Conservation (phyloP, 1,140 invertebrate species). For the Andrena cerasifolii region DNA sequence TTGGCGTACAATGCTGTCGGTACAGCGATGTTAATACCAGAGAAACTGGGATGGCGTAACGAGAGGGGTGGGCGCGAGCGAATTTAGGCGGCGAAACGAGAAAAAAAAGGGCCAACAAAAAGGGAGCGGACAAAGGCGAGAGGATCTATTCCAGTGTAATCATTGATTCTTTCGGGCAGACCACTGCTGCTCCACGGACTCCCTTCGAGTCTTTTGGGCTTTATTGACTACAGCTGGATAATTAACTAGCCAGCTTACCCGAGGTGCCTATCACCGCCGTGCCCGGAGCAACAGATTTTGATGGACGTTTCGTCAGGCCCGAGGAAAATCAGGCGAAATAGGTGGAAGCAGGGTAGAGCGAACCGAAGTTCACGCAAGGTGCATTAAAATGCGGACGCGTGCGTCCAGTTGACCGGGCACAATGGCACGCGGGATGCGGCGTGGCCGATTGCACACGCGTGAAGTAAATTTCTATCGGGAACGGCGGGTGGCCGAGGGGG, state of each 20-base stretch:
- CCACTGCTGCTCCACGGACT: no score
- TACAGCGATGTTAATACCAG: not conserved
- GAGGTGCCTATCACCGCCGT: no score
- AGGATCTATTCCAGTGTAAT: not conserved
- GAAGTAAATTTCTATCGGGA: conserved; percentile 45
- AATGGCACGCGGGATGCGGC: conserved; percentile 28
- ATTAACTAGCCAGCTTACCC: no score
- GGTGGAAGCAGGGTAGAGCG: no score
- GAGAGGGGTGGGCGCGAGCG: not conserved
- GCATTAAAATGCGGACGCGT: conserved; percentile 67
- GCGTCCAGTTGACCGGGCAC: conserved; percentile 56
- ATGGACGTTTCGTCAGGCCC: no score
- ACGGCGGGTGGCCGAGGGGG: not conserved
- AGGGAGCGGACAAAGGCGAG: not conserved
- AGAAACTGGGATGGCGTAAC: not conserved
- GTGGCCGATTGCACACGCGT: not conserved
- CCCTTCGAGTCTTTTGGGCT: no score
- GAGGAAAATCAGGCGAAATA: no score
- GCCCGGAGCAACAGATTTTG: no score
- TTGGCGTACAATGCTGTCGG: not conserved
- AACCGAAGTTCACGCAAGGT: conserved; percentile 66
- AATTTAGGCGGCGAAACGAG: not conserved
- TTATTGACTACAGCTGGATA: no score
- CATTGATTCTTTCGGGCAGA: no score
- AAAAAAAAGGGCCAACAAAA: not conserved